phyloP scores from a whole-genome alignment of 2,113 vertebrate genomes.

The Campylomormyrus tamandua region DNA sequence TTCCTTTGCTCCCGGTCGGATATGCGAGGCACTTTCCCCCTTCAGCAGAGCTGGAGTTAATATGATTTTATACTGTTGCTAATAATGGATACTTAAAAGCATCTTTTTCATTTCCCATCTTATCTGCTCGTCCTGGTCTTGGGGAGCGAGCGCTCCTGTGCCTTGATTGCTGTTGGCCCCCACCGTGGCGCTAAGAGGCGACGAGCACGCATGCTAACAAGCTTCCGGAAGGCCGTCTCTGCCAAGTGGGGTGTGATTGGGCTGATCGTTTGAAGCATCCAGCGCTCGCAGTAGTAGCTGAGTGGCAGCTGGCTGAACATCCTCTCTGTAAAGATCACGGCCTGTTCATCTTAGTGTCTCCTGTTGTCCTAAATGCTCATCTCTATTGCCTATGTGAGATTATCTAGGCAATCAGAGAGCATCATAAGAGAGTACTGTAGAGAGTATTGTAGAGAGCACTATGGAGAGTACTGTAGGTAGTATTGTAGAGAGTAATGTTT shows the following conservation, averaged over 20 bases:
- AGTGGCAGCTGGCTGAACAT: neutral
- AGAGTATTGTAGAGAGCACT: neutral
- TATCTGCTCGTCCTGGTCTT: neutral
- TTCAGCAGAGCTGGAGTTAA: neutral
- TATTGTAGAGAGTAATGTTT: neutral
- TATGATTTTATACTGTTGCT: neutral
- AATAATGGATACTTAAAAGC: neutral
- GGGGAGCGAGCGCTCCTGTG: neutral
- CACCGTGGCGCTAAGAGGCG: neutral
- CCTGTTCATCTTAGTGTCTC: neutral
- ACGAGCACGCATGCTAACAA: neutral
- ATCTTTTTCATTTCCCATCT: neutral
- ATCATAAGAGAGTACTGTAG: neutral
- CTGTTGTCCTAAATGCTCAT: neutral
- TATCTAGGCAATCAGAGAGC: neutral
- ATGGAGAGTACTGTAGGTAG: neutral
- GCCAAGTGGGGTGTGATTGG: neutral
- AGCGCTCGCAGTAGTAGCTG: neutral
- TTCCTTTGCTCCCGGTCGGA: neutral
- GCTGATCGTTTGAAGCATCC: neutral
- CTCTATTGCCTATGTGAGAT: neutral
- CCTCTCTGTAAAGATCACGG: neutral
- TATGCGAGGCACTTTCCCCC: neutral
- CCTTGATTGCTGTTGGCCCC: constrained; percentile 1
- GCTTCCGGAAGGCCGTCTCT: neutral